Base-by-base conservation (phyloP, 2,888 invertebrate genomes). In the Ceraclea dissimilis region DNA sequence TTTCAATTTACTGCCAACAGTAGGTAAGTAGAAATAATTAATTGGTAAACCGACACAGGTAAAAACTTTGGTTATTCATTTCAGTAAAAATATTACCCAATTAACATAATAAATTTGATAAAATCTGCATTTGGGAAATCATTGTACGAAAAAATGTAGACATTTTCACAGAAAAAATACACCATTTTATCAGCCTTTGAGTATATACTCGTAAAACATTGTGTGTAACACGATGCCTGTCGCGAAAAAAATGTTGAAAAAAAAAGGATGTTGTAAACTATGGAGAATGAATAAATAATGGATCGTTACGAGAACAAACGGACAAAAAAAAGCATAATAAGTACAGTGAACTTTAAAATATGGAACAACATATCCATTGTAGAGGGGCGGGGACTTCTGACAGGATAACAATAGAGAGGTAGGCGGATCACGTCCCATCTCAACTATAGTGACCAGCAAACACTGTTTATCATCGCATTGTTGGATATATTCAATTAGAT, bases 171-270 rank as follows among this genome's bases (percentile, higher is more conserved):
- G 10, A 26, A 26, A 6, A 26, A 26, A 26, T 26, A 26, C 26
- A 26, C 4, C 4, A 26, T 10, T 26, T 26, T 26, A 26, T 26
- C 26, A 26, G 26, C 26, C 26, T 26, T 26, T 6, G 10, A 26
- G 10, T n/a, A n/a, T n/a, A n/a, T n/a, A n/a, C n/a, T n/a, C 26
- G 10, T 10, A 26, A 26, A 26, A 26, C 26, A 26, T 26, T 26
- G 26, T 26, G 26, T 26, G 26, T 26, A 26, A 26, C 26, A 26
- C 10, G 26, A 26, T 26, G 26, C 26, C 26, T 26, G 26, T 10
- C 26, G 26, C 26, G 26, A 26, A 26, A 26, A 26, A 26, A 26
- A 26, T 26, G 26, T 26, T 26, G 26, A 10, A 69, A 67, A 70
- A 64, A 68, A 62, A 65, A 50, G 43, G 39, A 31, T 22, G 17